Evolutionary conservation across 2,888 invertebrate species (phyloP).

Genomic region (Oligia latruncula): DNA sequence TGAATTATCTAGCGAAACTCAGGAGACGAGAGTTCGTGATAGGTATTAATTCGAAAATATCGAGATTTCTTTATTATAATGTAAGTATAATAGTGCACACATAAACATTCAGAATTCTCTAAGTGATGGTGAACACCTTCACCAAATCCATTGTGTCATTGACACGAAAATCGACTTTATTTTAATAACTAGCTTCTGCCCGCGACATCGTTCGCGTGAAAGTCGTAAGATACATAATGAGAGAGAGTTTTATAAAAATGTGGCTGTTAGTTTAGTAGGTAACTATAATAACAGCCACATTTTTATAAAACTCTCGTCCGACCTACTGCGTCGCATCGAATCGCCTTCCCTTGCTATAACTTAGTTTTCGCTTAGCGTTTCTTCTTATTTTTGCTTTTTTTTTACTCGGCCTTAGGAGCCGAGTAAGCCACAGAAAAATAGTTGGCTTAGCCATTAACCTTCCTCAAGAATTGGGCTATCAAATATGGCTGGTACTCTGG

Average conservation of each 20-base stretch:
- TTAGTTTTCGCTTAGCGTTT: background rate
- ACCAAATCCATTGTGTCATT: background rate
- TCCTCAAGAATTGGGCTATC: background rate
- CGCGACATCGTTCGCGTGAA: too few species aligned
- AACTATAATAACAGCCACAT: too few species aligned
- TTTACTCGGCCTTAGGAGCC: background rate
- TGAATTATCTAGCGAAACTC: background rate
- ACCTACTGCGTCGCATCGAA: background rate
- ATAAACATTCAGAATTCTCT: background rate
- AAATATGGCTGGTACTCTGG: too few species aligned
- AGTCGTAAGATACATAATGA: too few species aligned
- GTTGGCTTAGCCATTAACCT: too few species aligned
- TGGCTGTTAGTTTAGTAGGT: too few species aligned
- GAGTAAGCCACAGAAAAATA: too few species aligned
- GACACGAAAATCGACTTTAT: background rate
- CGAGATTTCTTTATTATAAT: too few species aligned
- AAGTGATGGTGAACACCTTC: background rate
- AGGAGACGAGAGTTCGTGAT: background rate
- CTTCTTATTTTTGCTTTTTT: background rate
- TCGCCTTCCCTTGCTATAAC: background rate
- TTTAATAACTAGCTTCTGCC: background rate
- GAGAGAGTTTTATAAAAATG: too few species aligned
- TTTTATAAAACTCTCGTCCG: too few species aligned
- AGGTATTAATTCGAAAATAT: too few species aligned
- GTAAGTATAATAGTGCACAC: background rate